These are phyloP conservation scores for Morus bassanus DNA, from an alignment of 2,797 vertebrate genomes.

Conservation along the genomic window DNA sequence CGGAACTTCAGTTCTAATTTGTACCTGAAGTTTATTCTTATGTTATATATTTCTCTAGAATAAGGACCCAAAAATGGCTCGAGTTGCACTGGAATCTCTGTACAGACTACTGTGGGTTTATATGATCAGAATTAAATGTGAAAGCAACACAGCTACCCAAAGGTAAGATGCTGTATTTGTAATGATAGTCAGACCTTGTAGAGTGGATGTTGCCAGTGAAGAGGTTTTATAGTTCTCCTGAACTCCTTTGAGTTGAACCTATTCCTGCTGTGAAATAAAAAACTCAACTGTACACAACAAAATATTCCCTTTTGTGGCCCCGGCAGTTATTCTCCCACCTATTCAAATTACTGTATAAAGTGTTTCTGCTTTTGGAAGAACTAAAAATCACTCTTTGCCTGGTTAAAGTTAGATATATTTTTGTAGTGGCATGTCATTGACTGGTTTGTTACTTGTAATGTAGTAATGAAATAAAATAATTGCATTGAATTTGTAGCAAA, in stretches of 20 bases:
- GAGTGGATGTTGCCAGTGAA: background rate
- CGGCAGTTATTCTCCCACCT: background rate
- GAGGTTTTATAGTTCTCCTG: background rate
- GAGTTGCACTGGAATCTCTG: conserved; percentile 95
- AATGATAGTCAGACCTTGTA: background rate
- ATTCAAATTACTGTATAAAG: background rate
- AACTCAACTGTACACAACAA: background rate
- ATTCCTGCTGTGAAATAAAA: background rate
- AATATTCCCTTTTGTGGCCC: background rate
- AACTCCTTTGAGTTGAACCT: background rate
- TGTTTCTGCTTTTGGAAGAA: background rate
- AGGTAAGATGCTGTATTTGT: conserved; percentile 79
- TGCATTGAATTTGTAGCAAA: background rate
- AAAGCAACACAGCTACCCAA: conserved; percentile 98
- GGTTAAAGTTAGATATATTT: background rate
- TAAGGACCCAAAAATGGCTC: conserved; percentile 98
- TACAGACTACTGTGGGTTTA: conserved; percentile 99
- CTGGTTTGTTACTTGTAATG: background rate
- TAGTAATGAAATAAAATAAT: background rate
- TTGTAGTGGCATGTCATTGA: background rate
- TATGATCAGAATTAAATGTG: conserved; percentile 99
- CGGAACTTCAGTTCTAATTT: background rate
- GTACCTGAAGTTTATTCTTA: background rate
- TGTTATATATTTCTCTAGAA: conserved; percentile 78
- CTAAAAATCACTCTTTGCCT: background rate